Base-by-base conservation (phyloP, 2,888 invertebrate species). In the Aplocera efformata region DNA sequence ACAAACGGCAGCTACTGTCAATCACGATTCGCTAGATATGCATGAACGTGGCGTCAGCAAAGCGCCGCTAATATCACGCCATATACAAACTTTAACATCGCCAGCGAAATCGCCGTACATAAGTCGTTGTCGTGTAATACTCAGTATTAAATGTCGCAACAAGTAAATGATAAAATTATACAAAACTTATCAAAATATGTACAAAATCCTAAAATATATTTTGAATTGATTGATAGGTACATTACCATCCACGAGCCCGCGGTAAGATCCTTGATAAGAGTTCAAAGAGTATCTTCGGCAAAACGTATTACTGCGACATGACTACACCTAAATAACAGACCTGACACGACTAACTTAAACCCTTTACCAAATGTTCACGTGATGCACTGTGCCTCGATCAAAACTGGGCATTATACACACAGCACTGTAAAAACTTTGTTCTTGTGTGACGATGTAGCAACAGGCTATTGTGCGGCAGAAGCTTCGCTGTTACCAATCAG, bases 401-500 rank as follows among this genome's bases (percentile, higher is more conserved):
- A n/a, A n/a, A n/a, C n/a, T n/a, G n/a, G n/a, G n/a, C 58, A 51
- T 10, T 31, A 34, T 23, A 22, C 27, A 13, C 22, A 30, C 70
- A 58, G 64, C 69, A 62, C 66, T 67, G 67, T 53, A 62, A 33
- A 26, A 33, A 39, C 23, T 44, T 64, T 56, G 65, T 56, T 80
- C 78, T 76, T 74, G 77, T 66, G 65, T 64, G 74, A 58, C 63
- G 77, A 62, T 45, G 72, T 67, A 64, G 70, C 63, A 56, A 73
- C 74, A 62, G 67, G 70, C 73, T 84, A 85, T 65, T 82, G 78
- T 62, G 79, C 64, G 47, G 82, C 56, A 46, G 84, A 63, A 52
- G 79, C 72, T 64, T 83, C 85, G 76, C 72, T 78, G 81, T 79
- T 82, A 84, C 71, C 73, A 61, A 88, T 76, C 79, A 88, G 88